Base-by-base conservation (phyloP, 2,113 vertebrate genomes). In the Hiodon alosoides region DNA sequence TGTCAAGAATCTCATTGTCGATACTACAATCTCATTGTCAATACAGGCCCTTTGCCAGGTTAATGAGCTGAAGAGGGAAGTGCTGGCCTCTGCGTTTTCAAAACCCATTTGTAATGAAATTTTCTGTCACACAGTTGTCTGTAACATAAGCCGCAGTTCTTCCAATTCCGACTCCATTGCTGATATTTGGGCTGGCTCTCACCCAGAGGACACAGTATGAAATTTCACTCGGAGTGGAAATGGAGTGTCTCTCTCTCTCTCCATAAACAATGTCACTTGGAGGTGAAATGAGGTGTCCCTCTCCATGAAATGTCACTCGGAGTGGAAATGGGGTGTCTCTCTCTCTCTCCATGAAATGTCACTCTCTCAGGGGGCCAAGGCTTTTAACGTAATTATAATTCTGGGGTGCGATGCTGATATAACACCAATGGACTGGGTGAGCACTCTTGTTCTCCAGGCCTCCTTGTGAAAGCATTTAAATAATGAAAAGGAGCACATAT, bases 371-470 rank as follows among this genome's bases (percentile, higher is more conserved):
- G 10, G 53, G 72, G 10, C 54, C 55, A 8, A 62, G 68, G 78
- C 78, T 79, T 79, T 81, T 79, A 81, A 68, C 78, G 65, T 78
- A 14, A 79, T 81, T 78, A 65, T 67, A 72, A 71, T 67, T 74
- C 73, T n/a, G 66, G 55, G 76, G 51, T 72, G 48, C 67, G 72
- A 59, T 71, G 52, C 52, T 74, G 68, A 78, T 7, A 10, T 73
- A 59, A 59, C 6, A 8, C 62, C 2, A 7, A 17, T 9, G 9
- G 8, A 14, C 17, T 2, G 4, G 68, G n/a, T 1, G 68, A 8
- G n/a, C 14, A 3, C 5, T 4, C 50, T 17, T 14, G 4, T 69
- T 16, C 7, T 14, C 4, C 1, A 9, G 69, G n/a, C 51, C 31
- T 5, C 16, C 31, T n/a, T n/a, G 7, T 50, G 9, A n/a, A 72